Conservation (phyloP, 2,113 vertebrate genomes). For the Corynorhinus townsendii region DNA sequence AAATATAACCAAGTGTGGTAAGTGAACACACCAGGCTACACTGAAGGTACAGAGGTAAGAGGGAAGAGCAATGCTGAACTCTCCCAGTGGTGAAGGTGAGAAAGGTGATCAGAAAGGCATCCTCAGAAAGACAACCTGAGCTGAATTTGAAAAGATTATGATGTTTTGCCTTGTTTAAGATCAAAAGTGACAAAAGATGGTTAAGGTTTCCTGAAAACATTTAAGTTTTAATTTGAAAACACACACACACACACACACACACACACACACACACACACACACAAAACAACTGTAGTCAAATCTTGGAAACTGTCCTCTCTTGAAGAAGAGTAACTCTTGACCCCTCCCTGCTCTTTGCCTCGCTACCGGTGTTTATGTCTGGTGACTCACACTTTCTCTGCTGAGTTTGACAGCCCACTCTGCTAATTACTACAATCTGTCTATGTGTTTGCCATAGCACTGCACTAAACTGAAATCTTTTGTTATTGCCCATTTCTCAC, state of each 20-base stretch:
- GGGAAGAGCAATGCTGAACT: neutral
- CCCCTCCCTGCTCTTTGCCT: neutral
- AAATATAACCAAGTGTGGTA: neutral
- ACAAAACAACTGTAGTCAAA: neutral
- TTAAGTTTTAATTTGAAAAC: neutral
- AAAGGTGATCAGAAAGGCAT: neutral
- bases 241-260: too few relatives aligned
- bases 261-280: too few relatives aligned
- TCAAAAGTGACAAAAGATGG: neutral
- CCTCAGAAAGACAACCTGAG: neutral
- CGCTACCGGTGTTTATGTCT: neutral
- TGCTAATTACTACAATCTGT: neutral
- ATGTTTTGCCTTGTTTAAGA: neutral
- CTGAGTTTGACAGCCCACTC: neutral
- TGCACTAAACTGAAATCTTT: neutral
- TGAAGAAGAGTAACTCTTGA: neutral
- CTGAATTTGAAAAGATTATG: neutral
- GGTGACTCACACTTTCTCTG: neutral
- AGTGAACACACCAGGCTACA: neutral
- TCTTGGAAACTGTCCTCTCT: neutral
- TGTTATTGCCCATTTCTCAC: neutral
- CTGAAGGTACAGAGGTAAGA: too few relatives aligned
- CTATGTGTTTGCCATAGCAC: neutral
- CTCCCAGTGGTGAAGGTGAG: neutral
- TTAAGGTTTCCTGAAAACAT: neutral